Base-by-base conservation (phyloP, 2,888 invertebrate genomes). In the Agonopterix heracliana region DNA sequence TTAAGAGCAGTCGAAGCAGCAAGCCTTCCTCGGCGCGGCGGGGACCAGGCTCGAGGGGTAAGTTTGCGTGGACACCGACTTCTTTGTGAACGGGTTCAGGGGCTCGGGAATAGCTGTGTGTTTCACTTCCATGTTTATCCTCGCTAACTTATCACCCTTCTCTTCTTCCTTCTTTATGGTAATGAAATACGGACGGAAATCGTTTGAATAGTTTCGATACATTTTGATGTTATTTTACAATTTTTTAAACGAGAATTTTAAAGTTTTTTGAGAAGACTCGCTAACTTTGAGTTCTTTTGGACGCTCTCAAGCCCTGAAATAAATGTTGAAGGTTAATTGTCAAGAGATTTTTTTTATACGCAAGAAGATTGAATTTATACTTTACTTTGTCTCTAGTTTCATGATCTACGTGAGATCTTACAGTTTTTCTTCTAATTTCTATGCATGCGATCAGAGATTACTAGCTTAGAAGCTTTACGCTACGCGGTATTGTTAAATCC, bases 61-160 rank as follows among this genome's bases (percentile, higher is more conserved):
- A 0, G 86, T 87, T 56, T 87, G 85, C 0, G 87, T 85, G 54
- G 62, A 71, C 0, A 63, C 73, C 10, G 72, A 68, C 53, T 74
- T 83, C 60, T 68, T 81, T 2, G 60, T 71, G 48, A 87, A 87
- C 0, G 83, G 84, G 54, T 87, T 86, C 1, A 60, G n/a, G 0
- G 71, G 64, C 26, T 78, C 78, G 0, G 47, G 35, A 1, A 68
- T 63, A 3, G 65, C 57, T 9, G 50, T 60, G 53, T 78, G 78
- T 55, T 84, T 86, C 42, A 87, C 64, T 68, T 87, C 85, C 81
- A 87, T 78, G 51, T 79, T 80, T 38, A 87, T 78, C 52, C 70
- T 74, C 1, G 83, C 85, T 54, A 67, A 76, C 56, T 71, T 79
- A 44, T 87, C 87, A 1, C 86, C 87, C 52, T 87, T 86, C 49